Percentiles rank a stretch among this genome's conserved stretches.
Conservation (phyloP, 2,888 invertebrate species). For the Entomobrya proxima region DNA sequence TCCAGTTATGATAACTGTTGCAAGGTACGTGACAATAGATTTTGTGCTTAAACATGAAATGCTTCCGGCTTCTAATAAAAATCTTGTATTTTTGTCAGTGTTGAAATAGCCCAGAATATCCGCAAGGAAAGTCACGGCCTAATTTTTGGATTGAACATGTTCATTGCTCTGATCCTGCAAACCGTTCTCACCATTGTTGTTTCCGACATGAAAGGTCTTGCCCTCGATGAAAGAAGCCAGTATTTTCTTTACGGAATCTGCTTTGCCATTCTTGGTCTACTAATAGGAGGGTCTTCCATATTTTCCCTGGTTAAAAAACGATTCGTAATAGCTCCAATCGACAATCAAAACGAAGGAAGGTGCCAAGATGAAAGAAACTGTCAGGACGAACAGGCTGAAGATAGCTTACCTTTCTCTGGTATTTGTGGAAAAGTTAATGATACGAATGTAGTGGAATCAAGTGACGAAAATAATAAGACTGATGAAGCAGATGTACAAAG, state of each 20-base stretch:
- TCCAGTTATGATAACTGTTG: slow-evolving; percentile 69
- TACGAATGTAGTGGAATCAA: neutral
- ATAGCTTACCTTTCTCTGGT: too few relatives aligned
- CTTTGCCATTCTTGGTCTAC: slow-evolving; percentile 44
- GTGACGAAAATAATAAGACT: neutral
- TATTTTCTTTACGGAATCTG: slow-evolving; percentile 78
- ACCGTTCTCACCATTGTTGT: slow-evolving; percentile 86
- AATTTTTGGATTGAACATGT: slow-evolving; percentile 92
- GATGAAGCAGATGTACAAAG: neutral
- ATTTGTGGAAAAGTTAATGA: neutral
- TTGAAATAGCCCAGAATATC: slow-evolving; percentile 89
- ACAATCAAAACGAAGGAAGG: neutral
- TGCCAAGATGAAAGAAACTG: too few relatives aligned
- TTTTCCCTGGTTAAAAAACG: neutral
- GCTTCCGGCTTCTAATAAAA: neutral
- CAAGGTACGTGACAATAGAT: slow-evolving; percentile 56
- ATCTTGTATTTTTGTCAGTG: slow-evolving; percentile 79
- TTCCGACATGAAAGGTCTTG: slow-evolving; percentile 77
- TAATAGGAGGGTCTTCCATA: slow-evolving; percentile 27
- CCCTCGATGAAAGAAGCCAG: slow-evolving; percentile 79
- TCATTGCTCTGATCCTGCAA: slow-evolving; percentile 87
- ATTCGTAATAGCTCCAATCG: neutral
- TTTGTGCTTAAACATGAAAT: neutral
- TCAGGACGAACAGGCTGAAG: too few relatives aligned
- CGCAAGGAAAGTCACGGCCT: slow-evolving; percentile 90